Conservation (phyloP, 2,797 vertebrate species). For the Pantherophis vulpinus region DNA sequence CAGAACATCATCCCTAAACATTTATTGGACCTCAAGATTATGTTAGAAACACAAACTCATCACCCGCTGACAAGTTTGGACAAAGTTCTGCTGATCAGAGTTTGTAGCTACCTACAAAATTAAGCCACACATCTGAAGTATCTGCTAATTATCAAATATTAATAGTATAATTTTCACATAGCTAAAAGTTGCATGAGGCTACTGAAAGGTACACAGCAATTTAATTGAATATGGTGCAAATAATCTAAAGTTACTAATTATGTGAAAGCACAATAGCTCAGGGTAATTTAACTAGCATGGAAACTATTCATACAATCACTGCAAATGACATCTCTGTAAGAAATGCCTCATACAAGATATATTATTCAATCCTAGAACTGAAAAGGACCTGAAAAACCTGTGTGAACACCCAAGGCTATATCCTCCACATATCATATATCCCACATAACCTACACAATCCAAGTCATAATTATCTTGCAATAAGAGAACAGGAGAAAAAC, state of each 20-base stretch:
- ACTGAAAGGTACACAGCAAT: neutral
- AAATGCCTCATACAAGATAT: neutral
- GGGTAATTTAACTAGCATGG: neutral
- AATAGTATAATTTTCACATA: neutral
- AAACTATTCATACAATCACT: slow-evolving; percentile 12
- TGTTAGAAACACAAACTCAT: neutral
- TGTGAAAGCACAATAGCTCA: neutral
- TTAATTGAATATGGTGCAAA: neutral
- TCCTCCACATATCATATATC: neutral
- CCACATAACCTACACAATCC: neutral
- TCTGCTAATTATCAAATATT: neutral
- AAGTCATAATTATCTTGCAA: neutral
- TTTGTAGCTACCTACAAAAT: neutral
- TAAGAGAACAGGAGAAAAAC: neutral
- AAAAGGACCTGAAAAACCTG: slow-evolving; percentile 3
- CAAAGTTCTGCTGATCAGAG: neutral
- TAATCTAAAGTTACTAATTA: slow-evolving; percentile 1
- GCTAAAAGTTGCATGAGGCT: neutral
- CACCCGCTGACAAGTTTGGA: neutral
- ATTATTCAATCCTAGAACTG: neutral
- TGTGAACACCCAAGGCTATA: neutral
- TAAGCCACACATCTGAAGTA: neutral
- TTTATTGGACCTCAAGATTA: neutral
- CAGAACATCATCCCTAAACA: neutral
- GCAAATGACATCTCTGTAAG: slow-evolving; percentile 3